Conservation (phyloP, 2,888 invertebrate genomes). For the Euproctis similis region DNA sequence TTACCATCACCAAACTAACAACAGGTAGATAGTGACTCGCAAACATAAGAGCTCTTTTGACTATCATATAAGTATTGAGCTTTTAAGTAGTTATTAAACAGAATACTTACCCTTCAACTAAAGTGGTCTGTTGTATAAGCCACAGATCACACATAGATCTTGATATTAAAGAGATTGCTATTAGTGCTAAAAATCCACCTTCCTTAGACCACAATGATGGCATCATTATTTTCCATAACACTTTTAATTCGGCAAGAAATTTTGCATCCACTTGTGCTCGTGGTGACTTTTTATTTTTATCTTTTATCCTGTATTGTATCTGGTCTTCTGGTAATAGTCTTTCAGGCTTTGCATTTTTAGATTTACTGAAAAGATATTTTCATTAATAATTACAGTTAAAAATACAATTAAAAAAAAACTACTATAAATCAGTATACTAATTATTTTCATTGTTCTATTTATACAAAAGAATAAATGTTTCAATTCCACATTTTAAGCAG, state of each 20-base stretch:
- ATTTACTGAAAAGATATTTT: constrained; percentile 22
- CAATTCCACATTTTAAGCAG: too few relatives aligned
- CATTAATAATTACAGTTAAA: too few relatives aligned
- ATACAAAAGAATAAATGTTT: too few relatives aligned
- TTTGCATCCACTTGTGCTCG: constrained; percentile 86
- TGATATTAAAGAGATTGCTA: constrained; percentile 88
- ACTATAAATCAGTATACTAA: background rate
- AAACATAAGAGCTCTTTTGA: too few relatives aligned
- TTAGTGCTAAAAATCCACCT: constrained; percentile 81
- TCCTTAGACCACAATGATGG: constrained; percentile 88
- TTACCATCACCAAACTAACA: too few relatives aligned
- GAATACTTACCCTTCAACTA: constrained; percentile 92
- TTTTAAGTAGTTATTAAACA: too few relatives aligned
- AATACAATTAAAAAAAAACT: too few relatives aligned
- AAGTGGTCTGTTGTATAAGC: constrained; percentile 96
- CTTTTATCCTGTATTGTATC: constrained; percentile 86
- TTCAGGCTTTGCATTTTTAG: constrained; percentile 31
- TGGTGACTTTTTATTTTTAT: constrained; percentile 75
- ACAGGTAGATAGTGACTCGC: too few relatives aligned
- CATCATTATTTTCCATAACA: constrained; percentile 83
- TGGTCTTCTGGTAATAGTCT: constrained; percentile 78
- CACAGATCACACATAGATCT: constrained; percentile 97
- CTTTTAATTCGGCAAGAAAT: constrained; percentile 82
- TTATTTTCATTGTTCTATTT: too few relatives aligned
- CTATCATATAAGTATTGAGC: too few relatives aligned